phyloP scores from a whole-genome alignment of 1,140 invertebrate species.

The Anastatus disparis region DNA sequence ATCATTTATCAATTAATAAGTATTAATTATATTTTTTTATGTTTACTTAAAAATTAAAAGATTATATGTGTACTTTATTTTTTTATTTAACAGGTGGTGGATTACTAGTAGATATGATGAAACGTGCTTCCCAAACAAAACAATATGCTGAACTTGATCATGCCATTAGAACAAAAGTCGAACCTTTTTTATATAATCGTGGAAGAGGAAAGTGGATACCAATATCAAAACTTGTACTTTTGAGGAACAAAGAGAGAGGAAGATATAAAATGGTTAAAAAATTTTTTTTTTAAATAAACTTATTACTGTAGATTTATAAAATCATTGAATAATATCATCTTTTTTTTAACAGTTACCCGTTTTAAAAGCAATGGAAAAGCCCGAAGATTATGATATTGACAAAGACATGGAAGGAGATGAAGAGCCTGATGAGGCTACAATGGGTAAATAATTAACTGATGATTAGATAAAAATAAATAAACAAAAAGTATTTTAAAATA shows the following conservation, averaged over 20 bases:
- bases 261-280: constrained; percentile 81
- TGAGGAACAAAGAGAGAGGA: constrained; percentile 87
- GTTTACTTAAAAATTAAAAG: neutral
- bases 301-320: neutral
- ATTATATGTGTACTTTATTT: neutral
- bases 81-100: constrained; percentile 78
- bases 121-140: constrained; percentile 87
- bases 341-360: constrained; percentile 71
- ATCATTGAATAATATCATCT: neutral
- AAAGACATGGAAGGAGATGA: constrained; percentile 69
- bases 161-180: constrained; percentile 89
- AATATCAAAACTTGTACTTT: constrained; percentile 85
- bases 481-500: neutral
- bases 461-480: too few relatives aligned
- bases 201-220: constrained; percentile 90
- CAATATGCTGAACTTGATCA: constrained; percentile 90
- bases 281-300: too few relatives aligned
- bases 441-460: too few relatives aligned
- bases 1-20: neutral
- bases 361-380: constrained; percentile 81
- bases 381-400: constrained; percentile 83
- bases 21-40: neutral
- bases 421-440: constrained; percentile 57
- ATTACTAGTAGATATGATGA: constrained; percentile 92
- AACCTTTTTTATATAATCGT: constrained; percentile 93